Conservation (phyloP, 2,113 vertebrate species). For the Lophius piscatorius region DNA sequence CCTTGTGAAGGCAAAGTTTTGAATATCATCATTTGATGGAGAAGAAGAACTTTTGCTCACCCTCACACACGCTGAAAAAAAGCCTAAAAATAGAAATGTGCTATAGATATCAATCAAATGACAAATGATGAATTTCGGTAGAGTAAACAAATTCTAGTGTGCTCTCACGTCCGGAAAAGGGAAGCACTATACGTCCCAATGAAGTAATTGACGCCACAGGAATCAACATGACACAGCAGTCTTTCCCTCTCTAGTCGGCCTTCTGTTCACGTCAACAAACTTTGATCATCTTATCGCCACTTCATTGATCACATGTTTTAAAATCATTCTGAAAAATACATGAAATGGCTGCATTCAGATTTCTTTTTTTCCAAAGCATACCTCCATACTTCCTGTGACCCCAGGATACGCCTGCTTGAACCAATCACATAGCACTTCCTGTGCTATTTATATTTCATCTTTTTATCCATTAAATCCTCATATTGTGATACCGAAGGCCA, state of each 20-base stretch:
- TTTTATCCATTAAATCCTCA: no score
- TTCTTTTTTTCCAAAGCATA: no score
- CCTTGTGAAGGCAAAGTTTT: constrained; percentile 4
- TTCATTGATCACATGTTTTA: no score
- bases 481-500: no score
- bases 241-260: neutral
- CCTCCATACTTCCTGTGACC: no score
- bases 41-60: neutral
- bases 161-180: constrained; percentile 27
- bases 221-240: constrained; percentile 22
- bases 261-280: constrained; percentile 19
- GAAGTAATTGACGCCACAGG: constrained; percentile 22
- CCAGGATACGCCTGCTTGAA: no score
- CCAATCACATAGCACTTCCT: no score
- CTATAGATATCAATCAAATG: no score
- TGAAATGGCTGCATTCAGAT: no score
- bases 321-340: no score
- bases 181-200: constrained; percentile 17
- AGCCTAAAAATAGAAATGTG: neutral
- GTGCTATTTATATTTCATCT: no score
- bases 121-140: neutral
- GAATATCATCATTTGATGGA: neutral
- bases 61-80: constrained; percentile 3
- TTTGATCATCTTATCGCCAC: constrained; percentile 75
- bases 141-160: neutral